Evolutionary conservation across 2,113 vertebrate species (phyloP).

Genomic region (Chiloscyllium plagiosum): DNA sequence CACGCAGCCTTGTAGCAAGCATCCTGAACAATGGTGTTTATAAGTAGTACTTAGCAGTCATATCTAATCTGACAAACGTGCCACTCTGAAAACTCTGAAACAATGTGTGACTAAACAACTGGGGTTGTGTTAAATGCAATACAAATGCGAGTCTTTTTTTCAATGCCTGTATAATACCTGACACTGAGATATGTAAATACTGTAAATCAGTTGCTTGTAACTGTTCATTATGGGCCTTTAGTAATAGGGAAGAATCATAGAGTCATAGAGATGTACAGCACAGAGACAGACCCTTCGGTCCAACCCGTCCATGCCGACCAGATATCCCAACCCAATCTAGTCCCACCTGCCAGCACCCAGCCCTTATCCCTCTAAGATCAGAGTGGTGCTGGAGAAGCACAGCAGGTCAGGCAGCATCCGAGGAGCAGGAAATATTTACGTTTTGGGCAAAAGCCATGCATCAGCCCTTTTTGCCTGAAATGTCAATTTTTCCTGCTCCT

Average conservation of each 20-base stretch:
- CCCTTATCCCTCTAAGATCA: too few relatives aligned
- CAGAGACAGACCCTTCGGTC: too few relatives aligned
- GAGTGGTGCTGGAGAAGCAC: too few relatives aligned
- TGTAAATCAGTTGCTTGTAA: not conserved
- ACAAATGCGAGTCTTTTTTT: not conserved
- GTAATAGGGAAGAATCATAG: not conserved
- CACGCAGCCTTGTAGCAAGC: not conserved
- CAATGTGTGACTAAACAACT: not conserved
- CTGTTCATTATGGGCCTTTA: not conserved
- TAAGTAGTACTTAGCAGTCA: not conserved
- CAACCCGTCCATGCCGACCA: too few relatives aligned
- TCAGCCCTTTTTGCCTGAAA: too few relatives aligned
- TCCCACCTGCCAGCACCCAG: too few relatives aligned
- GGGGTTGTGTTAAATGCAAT: not conserved
- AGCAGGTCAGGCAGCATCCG: too few relatives aligned
- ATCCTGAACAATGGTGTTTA: not conserved
- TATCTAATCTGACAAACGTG: not conserved
- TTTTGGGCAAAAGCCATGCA: too few relatives aligned
- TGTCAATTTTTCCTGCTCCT: too few relatives aligned
- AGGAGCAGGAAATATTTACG: too few relatives aligned
- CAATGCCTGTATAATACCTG: not conserved
- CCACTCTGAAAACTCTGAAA: not conserved
- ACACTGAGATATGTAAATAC: not conserved
- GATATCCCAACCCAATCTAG: too few relatives aligned
- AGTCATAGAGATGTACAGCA: too few relatives aligned